phyloP scores from a whole-genome alignment of 2,797 vertebrate species.

The Takifugu ocellatus region DNA sequence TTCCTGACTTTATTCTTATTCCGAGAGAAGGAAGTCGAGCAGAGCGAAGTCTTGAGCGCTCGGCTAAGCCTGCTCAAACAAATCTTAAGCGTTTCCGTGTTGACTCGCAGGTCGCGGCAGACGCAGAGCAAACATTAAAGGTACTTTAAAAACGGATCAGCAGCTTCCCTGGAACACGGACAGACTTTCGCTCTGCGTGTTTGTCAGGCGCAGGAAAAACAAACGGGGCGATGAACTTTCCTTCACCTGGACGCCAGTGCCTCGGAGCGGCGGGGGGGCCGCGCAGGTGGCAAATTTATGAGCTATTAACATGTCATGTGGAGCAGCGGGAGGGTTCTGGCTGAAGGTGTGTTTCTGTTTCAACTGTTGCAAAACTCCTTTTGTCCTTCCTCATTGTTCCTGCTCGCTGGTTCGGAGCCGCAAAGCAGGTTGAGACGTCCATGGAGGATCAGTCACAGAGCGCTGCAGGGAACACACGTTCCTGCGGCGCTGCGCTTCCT shows the following conservation, averaged over 20 bases:
- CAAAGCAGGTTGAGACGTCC: constrained; percentile 29
- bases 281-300: constrained; percentile 32
- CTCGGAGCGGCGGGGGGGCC: constrained; percentile 48
- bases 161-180: not conserved
- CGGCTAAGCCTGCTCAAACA: constrained; percentile 2
- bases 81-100: not conserved
- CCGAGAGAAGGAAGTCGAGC: no score
- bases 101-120: not conserved
- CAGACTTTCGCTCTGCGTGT: not conserved
- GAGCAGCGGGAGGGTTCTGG: no score
- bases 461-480: no score
- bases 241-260: constrained; percentile 67
- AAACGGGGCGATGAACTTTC: constrained; percentile 66
- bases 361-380: constrained; percentile 1
- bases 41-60: no score
- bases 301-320: constrained; percentile 47
- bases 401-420: constrained; percentile 3
- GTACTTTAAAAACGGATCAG: not conserved
- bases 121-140: not conserved
- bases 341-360: not conserved
- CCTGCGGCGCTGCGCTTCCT: no score
- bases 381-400: not conserved
- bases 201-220: constrained; percentile 18
- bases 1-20: no score
- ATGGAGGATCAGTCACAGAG: no score